These are phyloP conservation scores for Physocephala rufipes DNA, from an alignment of 2,888 invertebrate genomes.

Conservation along the genomic window DNA sequence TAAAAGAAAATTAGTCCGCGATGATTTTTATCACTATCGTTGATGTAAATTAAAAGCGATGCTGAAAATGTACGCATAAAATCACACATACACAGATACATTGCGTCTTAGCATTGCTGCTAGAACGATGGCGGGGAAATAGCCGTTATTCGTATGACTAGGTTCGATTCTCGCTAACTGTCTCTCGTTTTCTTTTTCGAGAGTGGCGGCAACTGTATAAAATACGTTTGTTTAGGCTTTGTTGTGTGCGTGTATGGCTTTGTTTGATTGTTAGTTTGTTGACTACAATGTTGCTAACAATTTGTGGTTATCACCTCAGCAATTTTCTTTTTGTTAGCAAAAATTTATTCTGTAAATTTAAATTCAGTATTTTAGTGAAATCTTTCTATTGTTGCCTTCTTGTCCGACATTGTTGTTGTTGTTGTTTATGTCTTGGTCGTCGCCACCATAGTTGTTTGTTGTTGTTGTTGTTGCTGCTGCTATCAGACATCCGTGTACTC, in stretches of 20 bases:
- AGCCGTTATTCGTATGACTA: too few species aligned
- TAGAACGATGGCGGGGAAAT: background rate
- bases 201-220: background rate
- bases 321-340: too few species aligned
- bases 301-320: background rate
- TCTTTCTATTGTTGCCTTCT: too few species aligned
- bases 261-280: background rate
- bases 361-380: too few species aligned
- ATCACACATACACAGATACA: background rate
- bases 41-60: background rate
- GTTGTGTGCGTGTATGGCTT: too few species aligned
- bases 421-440: too few species aligned
- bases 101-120: background rate
- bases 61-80: background rate
- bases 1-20: background rate
- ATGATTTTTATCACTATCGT: slow-evolving; percentile 19
- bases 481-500: too few species aligned
- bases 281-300: slow-evolving; percentile 27
- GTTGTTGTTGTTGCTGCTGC: too few species aligned
- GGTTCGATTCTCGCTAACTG: background rate
- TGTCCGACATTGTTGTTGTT: too few species aligned
- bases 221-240: background rate
- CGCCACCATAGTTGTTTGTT: too few species aligned
- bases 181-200: background rate
- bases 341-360: too few species aligned